Conservation (phyloP, 2,113 vertebrate species). For the Tamias sibiricus region DNA sequence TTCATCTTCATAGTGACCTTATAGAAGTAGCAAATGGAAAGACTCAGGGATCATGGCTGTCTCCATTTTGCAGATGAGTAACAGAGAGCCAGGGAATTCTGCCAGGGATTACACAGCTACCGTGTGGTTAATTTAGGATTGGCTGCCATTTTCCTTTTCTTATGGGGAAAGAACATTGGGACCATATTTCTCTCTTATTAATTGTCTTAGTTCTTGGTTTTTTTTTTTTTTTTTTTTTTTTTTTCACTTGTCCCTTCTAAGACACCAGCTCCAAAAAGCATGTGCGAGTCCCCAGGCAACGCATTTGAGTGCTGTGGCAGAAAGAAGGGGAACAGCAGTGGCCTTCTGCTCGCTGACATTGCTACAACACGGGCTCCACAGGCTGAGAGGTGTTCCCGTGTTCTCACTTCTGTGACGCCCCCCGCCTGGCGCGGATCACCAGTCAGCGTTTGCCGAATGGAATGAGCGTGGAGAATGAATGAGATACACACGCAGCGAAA, state of each 20-base stretch:
- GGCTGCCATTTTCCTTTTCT: neutral
- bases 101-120: neutral
- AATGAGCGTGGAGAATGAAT: neutral
- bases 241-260: neutral
- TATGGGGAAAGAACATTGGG: neutral
- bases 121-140: neutral
- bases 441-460: neutral
- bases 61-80: neutral
- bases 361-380: neutral
- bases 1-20: neutral
- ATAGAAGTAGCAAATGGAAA: too few relatives aligned
- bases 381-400: neutral
- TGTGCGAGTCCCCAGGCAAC: neutral
- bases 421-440: neutral
- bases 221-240: neutral
- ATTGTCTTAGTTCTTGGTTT: neutral
- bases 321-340: neutral
- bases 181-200: neutral
- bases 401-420: neutral
- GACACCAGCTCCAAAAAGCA: neutral
- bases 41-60: neutral
- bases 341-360: neutral
- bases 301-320: accelerated
- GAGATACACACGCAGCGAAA: neutral
- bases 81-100: neutral